These are phyloP conservation scores for Argentina silus DNA, from an alignment of 2,797 vertebrate genomes.

Conservation along the genomic window DNA sequence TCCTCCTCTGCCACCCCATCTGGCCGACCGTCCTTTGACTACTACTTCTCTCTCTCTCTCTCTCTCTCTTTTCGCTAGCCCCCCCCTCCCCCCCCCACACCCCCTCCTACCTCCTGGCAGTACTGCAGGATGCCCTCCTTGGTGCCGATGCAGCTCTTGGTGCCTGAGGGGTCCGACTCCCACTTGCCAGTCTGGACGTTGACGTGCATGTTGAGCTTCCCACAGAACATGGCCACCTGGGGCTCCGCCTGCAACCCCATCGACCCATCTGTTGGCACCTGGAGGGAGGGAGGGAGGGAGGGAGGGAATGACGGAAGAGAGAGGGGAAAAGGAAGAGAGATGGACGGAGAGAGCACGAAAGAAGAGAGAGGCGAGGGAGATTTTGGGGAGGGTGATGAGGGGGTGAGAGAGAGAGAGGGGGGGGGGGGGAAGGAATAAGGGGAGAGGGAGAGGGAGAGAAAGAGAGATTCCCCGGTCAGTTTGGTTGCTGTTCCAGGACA, in stretches of 20 bases:
- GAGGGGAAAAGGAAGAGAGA: constrained; percentile 19
- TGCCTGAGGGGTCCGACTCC: constrained; percentile 83
- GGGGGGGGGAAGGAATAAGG: neutral
- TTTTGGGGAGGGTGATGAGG: constrained; percentile 25
- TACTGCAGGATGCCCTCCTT: constrained; percentile 90
- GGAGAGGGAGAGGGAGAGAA: neutral
- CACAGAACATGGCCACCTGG: constrained; percentile 90
- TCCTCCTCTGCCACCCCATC: neutral
- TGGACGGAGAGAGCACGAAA: neutral
- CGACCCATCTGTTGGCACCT: constrained; percentile 85
- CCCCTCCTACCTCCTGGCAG: constrained; percentile 54
- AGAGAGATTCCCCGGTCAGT: neutral
- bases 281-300: neutral
- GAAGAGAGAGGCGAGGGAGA: constrained; percentile 23
- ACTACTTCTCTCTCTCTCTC: neutral
- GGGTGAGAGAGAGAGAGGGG: constrained; percentile 7
- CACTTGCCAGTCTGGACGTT: constrained; percentile 89
- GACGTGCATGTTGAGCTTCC: constrained; percentile 90
- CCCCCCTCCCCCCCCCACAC: neutral
- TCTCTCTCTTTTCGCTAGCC: neutral
- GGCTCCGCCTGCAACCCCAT: constrained; percentile 85
- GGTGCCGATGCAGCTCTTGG: constrained; percentile 84
- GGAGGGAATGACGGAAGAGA: constrained; percentile 19
- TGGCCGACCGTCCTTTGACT: neutral
- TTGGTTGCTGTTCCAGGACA: too few relatives aligned